Evolutionary conservation across 2,797 vertebrate species (phyloP).

Genomic region (Anas flavirostris): DNA sequence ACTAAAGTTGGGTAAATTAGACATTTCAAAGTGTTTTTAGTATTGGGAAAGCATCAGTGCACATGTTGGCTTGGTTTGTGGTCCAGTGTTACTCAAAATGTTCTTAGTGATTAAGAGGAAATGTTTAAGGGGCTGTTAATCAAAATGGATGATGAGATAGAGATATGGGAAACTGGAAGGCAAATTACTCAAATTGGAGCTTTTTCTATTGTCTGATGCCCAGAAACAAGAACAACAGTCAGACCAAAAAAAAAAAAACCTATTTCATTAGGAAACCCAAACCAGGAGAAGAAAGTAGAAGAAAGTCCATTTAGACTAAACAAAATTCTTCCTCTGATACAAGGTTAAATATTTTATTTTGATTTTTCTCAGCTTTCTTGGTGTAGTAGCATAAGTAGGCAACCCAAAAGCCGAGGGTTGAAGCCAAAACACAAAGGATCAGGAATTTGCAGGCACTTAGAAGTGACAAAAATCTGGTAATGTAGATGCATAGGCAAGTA

Average conservation of each 20-base stretch:
- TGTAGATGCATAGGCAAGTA: not conserved
- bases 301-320: not conserved
- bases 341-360: not conserved
- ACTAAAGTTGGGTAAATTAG: constrained; percentile 9
- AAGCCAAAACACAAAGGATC: not conserved
- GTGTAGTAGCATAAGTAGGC: not conserved
- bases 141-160: not conserved
- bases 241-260: not conserved
- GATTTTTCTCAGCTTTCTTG: not conserved
- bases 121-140: not conserved
- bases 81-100: not conserved
- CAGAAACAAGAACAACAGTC: not conserved
- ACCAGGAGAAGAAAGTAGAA: not conserved
- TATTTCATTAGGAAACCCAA: not conserved
- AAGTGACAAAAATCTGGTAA: not conserved
- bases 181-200: not conserved
- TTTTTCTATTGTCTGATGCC: not conserved
- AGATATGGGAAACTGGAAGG: not conserved
- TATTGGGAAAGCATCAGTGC: not conserved
- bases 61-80: not conserved
- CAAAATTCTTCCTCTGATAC: not conserved
- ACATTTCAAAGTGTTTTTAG: constrained; percentile 2
- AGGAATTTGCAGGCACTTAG: not conserved
- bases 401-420: not conserved
- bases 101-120: not conserved